These are phyloP conservation scores for Bombus impatiens DNA, from an alignment of 1,140 invertebrate species.

Conservation along the genomic window DNA sequence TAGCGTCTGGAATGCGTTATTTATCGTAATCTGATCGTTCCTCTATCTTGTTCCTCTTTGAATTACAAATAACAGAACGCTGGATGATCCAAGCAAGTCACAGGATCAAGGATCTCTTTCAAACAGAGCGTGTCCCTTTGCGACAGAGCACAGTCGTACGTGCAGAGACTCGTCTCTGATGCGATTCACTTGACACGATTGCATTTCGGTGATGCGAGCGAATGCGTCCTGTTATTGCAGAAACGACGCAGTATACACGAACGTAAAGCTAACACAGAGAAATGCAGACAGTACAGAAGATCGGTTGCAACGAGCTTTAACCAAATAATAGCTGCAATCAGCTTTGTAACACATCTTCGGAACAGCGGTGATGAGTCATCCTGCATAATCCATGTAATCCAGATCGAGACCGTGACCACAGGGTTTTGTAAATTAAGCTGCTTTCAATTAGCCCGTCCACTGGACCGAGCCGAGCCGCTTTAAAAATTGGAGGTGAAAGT, in stretches of 20 bases:
- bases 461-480: not conserved
- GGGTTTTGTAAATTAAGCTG: conserved; percentile 16
- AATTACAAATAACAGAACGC: conserved; percentile 26
- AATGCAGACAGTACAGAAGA: not conserved
- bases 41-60: not conserved
- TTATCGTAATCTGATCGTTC: conserved; percentile 31
- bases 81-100: too few species aligned
- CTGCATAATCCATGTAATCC: conserved; percentile 33
- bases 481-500: not conserved
- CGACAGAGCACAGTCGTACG: not conserved
- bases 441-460: not conserved
- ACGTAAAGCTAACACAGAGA: not conserved
- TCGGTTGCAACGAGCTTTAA: conserved; percentile 36
- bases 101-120: too few species aligned
- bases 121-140: not conserved
- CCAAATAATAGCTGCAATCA: conserved; percentile 64
- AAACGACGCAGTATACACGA: too few species aligned
- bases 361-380: conserved; percentile 10
- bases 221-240: conserved; percentile 26
- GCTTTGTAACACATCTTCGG: conserved; percentile 59
- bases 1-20: not conserved
- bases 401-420: not conserved
- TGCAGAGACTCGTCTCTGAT: not conserved
- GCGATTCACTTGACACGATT: not conserved
- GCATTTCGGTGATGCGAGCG: conserved; percentile 26